Evolutionary conservation across 2,113 vertebrate genomes (phyloP), one percentile per base, ranked within the genome.

Genomic region (Pavo muticus): DNA sequence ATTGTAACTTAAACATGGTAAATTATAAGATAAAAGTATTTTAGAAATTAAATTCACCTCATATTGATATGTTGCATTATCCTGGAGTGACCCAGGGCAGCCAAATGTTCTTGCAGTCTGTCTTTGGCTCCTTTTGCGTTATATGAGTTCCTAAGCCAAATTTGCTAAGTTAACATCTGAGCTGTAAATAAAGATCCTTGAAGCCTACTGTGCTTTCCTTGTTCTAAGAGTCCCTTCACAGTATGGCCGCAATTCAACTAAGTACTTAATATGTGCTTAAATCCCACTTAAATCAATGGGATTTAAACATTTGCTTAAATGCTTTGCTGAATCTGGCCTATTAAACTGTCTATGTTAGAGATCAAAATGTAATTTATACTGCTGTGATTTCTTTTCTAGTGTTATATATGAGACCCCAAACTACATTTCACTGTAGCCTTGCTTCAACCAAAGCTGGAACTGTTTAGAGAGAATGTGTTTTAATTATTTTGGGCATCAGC

Each of bases 251-350:
- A 91, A 82, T 89, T 97, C 90, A 96, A 42, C 76, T 64, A 94
- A 83, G 91, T 93, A 92, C 87, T 94, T 91, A 91, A 93, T 94
- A 78, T 30, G 64, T 93, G 68, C 90, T 96, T 95, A 93, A 94
- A 94, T 92, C 87, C 81, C 89, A 92, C 83, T 95, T 95, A 95
- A 87, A 92, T 95, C 95, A 94, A 91, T 84, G 81, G 88, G 87
- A 87, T 91, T 94, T 94, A 91, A 92, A 80, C 65, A 90, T 96
- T 94, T 93, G 88, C 86, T 81, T 95, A 92, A 94, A 91, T 60
- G 85, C 70, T 88, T 92, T 94, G 54, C 76, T 95, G 90, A 92
- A 94, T 92, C 75, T 30, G 82, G 71, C 57, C 79, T 86, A 79
- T 96, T 87, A 95, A 95, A 80, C 71, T 84, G 71, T 85, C 93